Evolutionary conservation across 2,797 vertebrate genomes (phyloP).

Genomic region (Clarias platycephalus): DNA sequence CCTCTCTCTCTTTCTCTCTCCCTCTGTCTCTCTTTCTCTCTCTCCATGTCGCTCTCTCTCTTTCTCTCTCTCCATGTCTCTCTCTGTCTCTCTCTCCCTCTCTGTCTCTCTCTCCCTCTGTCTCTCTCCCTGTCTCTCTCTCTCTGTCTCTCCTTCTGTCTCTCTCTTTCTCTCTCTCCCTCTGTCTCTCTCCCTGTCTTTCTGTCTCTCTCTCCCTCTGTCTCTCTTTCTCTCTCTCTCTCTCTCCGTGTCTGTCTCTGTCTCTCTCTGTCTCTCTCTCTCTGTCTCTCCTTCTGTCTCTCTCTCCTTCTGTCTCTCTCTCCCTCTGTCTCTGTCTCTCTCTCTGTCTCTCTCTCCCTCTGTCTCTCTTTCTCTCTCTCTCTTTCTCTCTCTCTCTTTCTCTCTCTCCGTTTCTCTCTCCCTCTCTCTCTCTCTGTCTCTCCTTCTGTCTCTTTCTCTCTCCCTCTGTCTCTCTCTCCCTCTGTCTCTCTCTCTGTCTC

Average conservation of each 20-base stretch:
- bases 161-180: conserved; percentile 11
- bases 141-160: background rate
- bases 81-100: too few relatives aligned
- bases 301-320: background rate
- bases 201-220: conserved; percentile 59
- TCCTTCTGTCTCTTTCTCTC: background rate
- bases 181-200: conserved; percentile 25
- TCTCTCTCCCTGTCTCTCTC: background rate
- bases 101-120: too few relatives aligned
- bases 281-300: too few relatives aligned
- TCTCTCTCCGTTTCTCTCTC: too few relatives aligned
- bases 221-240: background rate
- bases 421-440: background rate
- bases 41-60: background rate
- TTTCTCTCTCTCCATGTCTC: too few relatives aligned
- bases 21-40: too few relatives aligned
- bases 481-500: background rate
- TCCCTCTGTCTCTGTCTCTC: background rate
- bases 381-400: too few relatives aligned
- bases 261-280: background rate
- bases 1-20: too few relatives aligned
- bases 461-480: too few relatives aligned
- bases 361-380: too few relatives aligned
- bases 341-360: too few relatives aligned
- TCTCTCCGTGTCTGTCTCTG: background rate